Conservation (phyloP, 2,797 vertebrate genomes). For the Antennarius maculatus region DNA sequence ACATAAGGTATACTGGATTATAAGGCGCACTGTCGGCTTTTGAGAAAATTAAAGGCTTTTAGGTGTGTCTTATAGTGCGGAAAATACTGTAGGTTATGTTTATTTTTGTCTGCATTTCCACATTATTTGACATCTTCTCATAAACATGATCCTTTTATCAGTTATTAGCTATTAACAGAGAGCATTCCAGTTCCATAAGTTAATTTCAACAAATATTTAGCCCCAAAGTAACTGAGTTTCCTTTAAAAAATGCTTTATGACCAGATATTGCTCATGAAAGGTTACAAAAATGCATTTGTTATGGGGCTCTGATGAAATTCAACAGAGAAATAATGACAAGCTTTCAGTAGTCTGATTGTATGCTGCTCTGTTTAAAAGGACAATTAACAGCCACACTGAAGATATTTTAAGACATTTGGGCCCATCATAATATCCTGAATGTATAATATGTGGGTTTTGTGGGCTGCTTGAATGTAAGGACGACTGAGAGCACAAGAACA, state of each 20-base stretch:
- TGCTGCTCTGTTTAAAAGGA: background rate
- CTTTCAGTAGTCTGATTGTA: slow-evolving; percentile 2
- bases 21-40: no score
- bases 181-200: background rate
- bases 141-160: background rate
- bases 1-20: no score
- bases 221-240: background rate
- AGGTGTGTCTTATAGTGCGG: no score
- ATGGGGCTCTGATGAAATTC: background rate
- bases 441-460: slow-evolving; percentile 39
- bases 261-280: background rate
- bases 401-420: slow-evolving; percentile 38
- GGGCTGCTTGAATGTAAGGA: slow-evolving; percentile 40
- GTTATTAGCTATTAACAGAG: background rate
- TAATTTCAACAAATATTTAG: background rate
- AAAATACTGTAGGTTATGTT: no score
- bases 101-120: background rate
- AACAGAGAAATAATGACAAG: slow-evolving; percentile 2
- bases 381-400: slow-evolving; percentile 19
- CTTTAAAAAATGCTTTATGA: background rate
- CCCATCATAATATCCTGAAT: slow-evolving; percentile 39
- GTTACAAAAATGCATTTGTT: background rate
- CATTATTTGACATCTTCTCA: background rate
- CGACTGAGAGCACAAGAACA: slow-evolving; percentile 19
- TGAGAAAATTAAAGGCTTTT: no score